Evolutionary conservation across 2,113 vertebrate genomes (phyloP).

Genomic region (Lathamus discolor): DNA sequence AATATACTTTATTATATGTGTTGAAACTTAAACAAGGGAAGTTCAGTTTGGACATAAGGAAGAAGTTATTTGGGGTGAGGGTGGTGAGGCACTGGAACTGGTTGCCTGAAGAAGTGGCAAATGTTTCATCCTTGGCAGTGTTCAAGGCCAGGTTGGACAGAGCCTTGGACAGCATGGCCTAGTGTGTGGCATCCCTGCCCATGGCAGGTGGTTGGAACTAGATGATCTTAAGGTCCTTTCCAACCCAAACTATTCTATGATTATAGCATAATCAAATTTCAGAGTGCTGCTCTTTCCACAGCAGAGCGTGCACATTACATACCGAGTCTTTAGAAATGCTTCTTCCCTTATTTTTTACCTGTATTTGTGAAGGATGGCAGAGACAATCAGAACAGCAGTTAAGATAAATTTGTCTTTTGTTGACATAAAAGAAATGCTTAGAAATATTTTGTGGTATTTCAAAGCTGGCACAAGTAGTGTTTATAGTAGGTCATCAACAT

Average conservation of each 20-base stretch:
- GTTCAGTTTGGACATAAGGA: neutral
- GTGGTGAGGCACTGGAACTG: neutral
- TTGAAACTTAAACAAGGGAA: neutral
- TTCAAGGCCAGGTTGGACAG: neutral
- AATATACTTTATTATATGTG: neutral
- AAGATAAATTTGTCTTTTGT: neutral
- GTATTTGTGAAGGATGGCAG: neutral
- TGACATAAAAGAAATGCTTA: neutral
- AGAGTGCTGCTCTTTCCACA: neutral
- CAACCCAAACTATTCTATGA: neutral
- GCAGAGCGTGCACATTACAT: neutral
- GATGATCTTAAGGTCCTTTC: neutral
- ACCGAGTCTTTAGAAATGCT: neutral
- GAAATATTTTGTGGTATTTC: neutral
- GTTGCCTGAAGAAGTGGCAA: neutral
- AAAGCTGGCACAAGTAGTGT: neutral
- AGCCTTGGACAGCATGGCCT: neutral
- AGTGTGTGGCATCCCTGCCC: neutral
- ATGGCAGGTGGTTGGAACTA: neutral
- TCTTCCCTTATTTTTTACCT: neutral
- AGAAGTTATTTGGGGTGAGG: neutral
- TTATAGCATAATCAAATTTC: neutral
- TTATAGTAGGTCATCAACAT: neutral
- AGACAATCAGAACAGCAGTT: neutral
- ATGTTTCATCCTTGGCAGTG: neutral